These are phyloP conservation scores for Tenualosa thibaudeaui DNA, from an alignment of 2,797 vertebrate genomes.

Conservation along the genomic window DNA sequence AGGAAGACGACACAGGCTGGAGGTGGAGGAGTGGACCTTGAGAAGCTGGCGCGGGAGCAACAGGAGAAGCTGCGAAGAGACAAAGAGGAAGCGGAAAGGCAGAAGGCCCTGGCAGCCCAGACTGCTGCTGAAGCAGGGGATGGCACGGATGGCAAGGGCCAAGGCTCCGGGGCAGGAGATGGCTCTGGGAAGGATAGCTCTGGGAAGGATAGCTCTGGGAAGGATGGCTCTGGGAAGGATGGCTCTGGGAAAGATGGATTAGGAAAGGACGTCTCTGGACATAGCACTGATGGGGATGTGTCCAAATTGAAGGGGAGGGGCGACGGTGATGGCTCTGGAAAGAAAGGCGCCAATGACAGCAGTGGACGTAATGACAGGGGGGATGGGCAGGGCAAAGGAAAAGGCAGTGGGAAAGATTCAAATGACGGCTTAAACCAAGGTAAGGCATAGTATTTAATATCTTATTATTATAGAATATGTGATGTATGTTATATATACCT, in stretches of 20 bases:
- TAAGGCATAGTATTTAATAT: neutral
- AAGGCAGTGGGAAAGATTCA: neutral
- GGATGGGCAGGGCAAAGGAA: neutral
- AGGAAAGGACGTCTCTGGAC: neutral
- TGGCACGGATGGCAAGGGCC: neutral
- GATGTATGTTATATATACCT: no score
- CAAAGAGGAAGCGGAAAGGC: conserved; percentile 51
- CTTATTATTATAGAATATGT: no score
- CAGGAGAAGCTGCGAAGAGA: conserved; percentile 60
- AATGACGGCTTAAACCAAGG: neutral
- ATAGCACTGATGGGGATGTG: neutral
- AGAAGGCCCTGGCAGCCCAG: neutral
- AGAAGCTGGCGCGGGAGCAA: conserved; percentile 65
- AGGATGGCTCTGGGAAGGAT: neutral
- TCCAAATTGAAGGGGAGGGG: neutral
- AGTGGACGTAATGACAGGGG: neutral
- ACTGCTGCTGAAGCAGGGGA: no score
- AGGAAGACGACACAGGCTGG: conserved; percentile 56
- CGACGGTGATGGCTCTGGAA: neutral
- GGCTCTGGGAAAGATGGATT: neutral
- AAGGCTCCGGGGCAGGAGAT: neutral
- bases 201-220: neutral
- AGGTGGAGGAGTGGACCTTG: conserved; percentile 54
- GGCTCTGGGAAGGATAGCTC: neutral
- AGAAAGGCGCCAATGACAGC: neutral